Evolutionary conservation across 2,888 invertebrate species (phyloP).

Genomic region (Plagiodera versicolora): DNA sequence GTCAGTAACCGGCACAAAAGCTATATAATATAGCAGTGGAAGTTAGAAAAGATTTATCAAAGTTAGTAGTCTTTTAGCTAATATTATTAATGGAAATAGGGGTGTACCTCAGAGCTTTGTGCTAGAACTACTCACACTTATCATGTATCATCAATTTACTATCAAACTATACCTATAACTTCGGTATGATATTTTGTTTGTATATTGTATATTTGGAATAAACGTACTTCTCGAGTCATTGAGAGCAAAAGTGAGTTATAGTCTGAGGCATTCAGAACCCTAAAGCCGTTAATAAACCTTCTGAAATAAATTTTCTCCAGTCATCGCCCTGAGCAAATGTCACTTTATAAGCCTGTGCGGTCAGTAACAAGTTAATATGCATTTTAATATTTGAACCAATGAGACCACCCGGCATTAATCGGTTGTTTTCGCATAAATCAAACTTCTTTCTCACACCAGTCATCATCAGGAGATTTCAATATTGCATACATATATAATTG

Average conservation of each 20-base stretch:
- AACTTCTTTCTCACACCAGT: slow-evolving; percentile 52
- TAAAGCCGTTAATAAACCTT: slow-evolving; percentile 17
- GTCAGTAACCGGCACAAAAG: no score
- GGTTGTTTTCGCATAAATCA: slow-evolving; percentile 53
- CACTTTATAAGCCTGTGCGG: slow-evolving; percentile 53
- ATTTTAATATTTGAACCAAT: slow-evolving; percentile 55
- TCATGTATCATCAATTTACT: no score
- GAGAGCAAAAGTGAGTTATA: neutral
- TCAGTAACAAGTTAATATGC: slow-evolving; percentile 56
- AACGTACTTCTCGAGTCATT: neutral
- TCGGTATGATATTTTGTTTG: no score
- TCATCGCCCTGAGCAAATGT: slow-evolving; percentile 50
- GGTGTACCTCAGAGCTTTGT: no score
- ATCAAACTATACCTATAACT: no score
- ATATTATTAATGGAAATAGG: no score
- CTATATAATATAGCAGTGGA: no score
- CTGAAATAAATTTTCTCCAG: slow-evolving; percentile 23
- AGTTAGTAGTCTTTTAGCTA: no score
- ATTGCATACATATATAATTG: slow-evolving; percentile 41
- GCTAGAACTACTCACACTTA: no score
- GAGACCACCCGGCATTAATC: slow-evolving; percentile 56
- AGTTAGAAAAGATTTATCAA: no score
- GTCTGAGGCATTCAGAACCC: neutral
- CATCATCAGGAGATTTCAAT: slow-evolving; percentile 47
- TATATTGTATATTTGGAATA: neutral